Evolutionary conservation across 1,140 invertebrate genomes (phyloP).

Genomic region (Orchesella cincta): DNA sequence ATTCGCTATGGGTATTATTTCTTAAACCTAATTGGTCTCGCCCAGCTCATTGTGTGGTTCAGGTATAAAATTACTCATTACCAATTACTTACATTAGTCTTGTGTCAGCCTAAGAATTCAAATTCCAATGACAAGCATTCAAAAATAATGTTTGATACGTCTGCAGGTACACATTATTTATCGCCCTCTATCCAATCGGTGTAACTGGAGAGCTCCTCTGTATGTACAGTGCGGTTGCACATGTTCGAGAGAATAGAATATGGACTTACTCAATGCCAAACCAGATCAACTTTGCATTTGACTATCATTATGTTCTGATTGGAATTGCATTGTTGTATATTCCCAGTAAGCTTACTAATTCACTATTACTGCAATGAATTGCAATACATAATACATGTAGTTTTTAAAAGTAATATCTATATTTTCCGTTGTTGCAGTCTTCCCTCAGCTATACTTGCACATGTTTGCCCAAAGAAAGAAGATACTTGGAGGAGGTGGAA

Average conservation of each 20-base stretch:
- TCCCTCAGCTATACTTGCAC: slow-evolving; percentile 78
- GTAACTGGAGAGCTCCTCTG: slow-evolving; percentile 89
- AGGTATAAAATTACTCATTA: slow-evolving; percentile 60
- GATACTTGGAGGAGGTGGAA: slow-evolving; percentile 64
- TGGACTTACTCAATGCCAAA: slow-evolving; percentile 83
- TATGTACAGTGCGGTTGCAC: slow-evolving; percentile 73
- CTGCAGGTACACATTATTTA: slow-evolving; percentile 87
- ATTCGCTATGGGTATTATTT: slow-evolving; percentile 91
- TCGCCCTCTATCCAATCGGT: slow-evolving; percentile 88
- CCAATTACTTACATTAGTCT: too few species aligned
- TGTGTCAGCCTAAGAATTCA: too few species aligned
- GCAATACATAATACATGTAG: neutral
- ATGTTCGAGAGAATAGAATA: slow-evolving; percentile 66
- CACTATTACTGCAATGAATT: neutral
- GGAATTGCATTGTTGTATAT: slow-evolving; percentile 80
- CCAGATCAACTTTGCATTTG: slow-evolving; percentile 80
- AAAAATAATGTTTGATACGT: slow-evolving; percentile 32
- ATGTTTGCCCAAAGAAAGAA: slow-evolving; percentile 86
- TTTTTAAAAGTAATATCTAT: neutral
- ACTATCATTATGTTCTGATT: slow-evolving; percentile 77
- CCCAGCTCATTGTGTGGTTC: slow-evolving; percentile 71
- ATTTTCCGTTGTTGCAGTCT: slow-evolving; percentile 65
- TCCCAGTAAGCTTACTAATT: slow-evolving; percentile 65
- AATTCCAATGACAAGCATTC: too few species aligned
- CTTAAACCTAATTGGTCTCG: slow-evolving; percentile 70